Percentiles rank a stretch among this genome's conserved stretches.
Evolutionary conservation across 30 jellyfish, hydroid and myxozoan genomes (phyloP).

Genomic region (Aurelia coerulea): DNA sequence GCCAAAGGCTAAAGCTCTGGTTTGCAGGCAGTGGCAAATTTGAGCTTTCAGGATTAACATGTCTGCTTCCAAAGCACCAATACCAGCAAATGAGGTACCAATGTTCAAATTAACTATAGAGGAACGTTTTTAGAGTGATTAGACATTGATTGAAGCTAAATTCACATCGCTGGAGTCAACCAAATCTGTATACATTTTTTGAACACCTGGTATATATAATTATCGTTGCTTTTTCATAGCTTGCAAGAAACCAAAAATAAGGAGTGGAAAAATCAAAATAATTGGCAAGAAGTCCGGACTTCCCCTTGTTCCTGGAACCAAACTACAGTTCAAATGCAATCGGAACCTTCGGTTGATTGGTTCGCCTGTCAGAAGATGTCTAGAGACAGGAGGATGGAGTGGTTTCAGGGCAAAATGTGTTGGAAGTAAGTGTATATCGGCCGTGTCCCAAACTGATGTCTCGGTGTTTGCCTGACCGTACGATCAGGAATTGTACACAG

Average conservation of each 20-base stretch:
- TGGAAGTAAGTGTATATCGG: conserved; percentile 18
- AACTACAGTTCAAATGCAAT: conserved; percentile 29
- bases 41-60: too few relatives aligned
- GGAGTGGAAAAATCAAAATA: conserved; percentile 10
- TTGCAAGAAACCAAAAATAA: conserved; percentile 7
- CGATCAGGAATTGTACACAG: not conserved
- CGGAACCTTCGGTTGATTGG: conserved; percentile 49
- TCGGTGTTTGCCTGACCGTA: not conserved
- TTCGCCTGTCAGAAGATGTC: conserved; percentile 31
- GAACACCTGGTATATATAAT: not conserved
- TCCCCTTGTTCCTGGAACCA: not conserved
- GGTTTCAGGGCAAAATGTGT: conserved; percentile 63
- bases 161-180: too few relatives aligned
- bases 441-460: not conserved
- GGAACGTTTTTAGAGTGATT: too few relatives aligned
- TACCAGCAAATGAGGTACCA: too few relatives aligned
- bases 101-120: too few relatives aligned
- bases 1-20: too few relatives aligned
- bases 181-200: too few relatives aligned
- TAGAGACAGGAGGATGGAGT: conserved; percentile 53
- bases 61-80: too few relatives aligned
- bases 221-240: not conserved
- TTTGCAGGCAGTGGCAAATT: too few relatives aligned
- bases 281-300: conserved; percentile 4
- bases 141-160: too few relatives aligned